Evolutionary conservation across 1,140 invertebrate genomes (phyloP).

Genomic region (Drosophila novamexicana): DNA sequence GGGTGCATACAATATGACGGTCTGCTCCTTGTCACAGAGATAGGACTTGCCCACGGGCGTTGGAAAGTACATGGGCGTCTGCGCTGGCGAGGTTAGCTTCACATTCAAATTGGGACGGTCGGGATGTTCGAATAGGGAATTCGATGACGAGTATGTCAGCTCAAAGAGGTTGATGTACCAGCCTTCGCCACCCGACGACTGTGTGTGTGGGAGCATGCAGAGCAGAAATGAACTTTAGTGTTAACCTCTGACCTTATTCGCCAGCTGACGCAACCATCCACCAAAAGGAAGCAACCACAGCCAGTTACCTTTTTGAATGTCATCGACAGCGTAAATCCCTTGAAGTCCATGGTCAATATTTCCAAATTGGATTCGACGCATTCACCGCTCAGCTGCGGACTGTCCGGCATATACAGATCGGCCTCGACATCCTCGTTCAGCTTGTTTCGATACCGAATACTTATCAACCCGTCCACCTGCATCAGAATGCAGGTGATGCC

Average conservation of each 20-base stretch:
- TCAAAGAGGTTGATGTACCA: conserved; percentile 92
- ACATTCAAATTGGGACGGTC: conserved; percentile 85
- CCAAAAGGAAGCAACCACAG: conserved; percentile 1
- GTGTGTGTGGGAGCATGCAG: conserved; percentile 52
- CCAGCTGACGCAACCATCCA: neutral
- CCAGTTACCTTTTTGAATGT: conserved; percentile 87
- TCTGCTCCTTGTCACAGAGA: conserved; percentile 88
- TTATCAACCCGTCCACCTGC: conserved; percentile 88
- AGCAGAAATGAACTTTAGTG: conserved; percentile 10
- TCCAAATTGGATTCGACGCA: conserved; percentile 89
- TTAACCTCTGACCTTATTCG: conserved; percentile 51
- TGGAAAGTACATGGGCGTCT: conserved; percentile 89
- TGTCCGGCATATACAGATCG: conserved; percentile 88
- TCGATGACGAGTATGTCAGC: conserved; percentile 87
- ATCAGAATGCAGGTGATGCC: conserved; percentile 88
- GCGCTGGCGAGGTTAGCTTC: conserved; percentile 86
- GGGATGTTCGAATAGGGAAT: conserved; percentile 85
- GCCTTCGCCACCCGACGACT: conserved; percentile 90
- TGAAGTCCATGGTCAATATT: conserved; percentile 89
- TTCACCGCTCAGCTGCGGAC: conserved; percentile 87
- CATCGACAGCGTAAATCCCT: conserved; percentile 88
- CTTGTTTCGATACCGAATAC: conserved; percentile 88
- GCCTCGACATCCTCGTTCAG: conserved; percentile 88
- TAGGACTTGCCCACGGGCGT: conserved; percentile 94
- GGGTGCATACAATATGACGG: conserved; percentile 79